Conservation (phyloP, 35 echinoderm and acorn worm species). For the Heliocidaris erythrogramma region DNA sequence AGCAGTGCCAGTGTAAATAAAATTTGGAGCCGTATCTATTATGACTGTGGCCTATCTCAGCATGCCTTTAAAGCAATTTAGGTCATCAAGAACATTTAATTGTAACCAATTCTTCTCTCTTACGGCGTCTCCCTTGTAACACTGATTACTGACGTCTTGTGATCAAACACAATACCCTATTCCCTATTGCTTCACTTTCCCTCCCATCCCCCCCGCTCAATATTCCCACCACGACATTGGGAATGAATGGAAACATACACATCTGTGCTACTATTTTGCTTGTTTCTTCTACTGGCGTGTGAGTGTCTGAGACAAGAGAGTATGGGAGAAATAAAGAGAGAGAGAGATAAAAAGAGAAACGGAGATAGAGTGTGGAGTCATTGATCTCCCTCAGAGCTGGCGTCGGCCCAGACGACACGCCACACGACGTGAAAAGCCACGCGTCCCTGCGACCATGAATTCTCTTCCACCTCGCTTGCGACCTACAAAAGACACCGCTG, state of each 20-base stretch:
- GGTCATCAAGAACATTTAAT: background rate
- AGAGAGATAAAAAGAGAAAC: conserved; percentile 18
- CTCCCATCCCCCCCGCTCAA: background rate
- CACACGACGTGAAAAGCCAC: conserved; percentile 20
- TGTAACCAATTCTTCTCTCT: conserved; percentile 10
- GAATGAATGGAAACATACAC: background rate
- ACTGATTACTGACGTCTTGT: conserved; percentile 9
- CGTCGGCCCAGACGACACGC: conserved; percentile 13
- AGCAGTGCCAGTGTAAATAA: background rate
- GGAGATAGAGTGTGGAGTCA: conserved; percentile 25
- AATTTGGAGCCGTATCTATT: background rate
- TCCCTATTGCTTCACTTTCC: background rate
- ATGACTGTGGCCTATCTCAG: background rate
- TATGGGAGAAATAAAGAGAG: background rate
- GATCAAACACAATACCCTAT: conserved; percentile 11
- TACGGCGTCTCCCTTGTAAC: background rate
- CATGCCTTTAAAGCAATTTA: background rate
- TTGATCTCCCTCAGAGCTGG: conserved; percentile 36
- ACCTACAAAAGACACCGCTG: conserved; percentile 25
- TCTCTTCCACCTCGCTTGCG: conserved; percentile 31
- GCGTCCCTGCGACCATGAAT: conserved; percentile 39
- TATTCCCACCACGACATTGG: conserved; percentile 21
- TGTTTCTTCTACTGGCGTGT: conserved; percentile 9
- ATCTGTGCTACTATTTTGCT: conserved; percentile 34
- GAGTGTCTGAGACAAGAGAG: background rate